phyloP scores from a whole-genome alignment of 2,888 invertebrate species.

The Agrypnus murinus region DNA sequence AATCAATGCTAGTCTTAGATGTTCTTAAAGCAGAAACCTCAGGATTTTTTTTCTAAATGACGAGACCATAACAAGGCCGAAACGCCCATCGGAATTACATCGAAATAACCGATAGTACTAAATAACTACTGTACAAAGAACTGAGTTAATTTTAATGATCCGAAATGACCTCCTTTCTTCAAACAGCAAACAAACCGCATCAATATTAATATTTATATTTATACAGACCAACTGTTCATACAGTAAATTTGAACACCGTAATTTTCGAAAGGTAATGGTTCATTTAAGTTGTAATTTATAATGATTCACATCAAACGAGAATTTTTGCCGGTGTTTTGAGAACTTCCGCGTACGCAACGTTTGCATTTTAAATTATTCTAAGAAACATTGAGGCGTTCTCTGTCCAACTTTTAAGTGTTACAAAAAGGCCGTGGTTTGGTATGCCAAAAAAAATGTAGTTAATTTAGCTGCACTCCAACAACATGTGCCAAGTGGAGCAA shows the following conservation, averaged over 20 bases:
- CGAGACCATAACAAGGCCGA: too few relatives aligned
- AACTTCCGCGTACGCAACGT: constrained; percentile 35
- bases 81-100: too few relatives aligned
- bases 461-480: constrained; percentile 41
- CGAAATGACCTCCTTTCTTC: constrained; percentile 9
- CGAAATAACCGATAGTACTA: too few relatives aligned
- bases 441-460: constrained; percentile 41
- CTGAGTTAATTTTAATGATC: constrained; percentile 20
- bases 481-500: constrained; percentile 45
- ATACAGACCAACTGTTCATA: constrained; percentile 3
- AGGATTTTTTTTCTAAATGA: too few relatives aligned
- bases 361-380: constrained; percentile 29
- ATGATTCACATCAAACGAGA: constrained; percentile 28
- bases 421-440: constrained; percentile 29
- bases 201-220: constrained; percentile 12
- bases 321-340: constrained; percentile 16
- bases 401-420: constrained; percentile 25
- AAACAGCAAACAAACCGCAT: not conserved
- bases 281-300: constrained; percentile 30
- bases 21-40: too few relatives aligned
- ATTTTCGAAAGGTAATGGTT: constrained; percentile 25
- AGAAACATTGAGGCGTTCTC: constrained; percentile 29
- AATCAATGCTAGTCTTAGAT: too few relatives aligned
- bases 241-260: not conserved
- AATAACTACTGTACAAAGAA: too few relatives aligned